phyloP scores from a whole-genome alignment of 2,113 vertebrate species.

The Tragelaphus strepsiceros region DNA sequence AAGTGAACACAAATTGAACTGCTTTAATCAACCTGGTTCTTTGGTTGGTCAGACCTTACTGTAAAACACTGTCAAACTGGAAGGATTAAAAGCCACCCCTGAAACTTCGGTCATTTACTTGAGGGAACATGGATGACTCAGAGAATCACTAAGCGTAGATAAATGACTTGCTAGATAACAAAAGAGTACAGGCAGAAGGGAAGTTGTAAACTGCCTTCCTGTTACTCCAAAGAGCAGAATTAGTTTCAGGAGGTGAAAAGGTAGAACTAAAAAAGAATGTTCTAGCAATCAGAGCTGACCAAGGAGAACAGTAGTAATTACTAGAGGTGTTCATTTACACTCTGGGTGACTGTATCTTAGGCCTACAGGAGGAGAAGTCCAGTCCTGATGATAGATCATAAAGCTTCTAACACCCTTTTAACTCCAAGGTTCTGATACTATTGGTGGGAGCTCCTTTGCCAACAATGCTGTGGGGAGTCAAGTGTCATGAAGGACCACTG shows the following conservation, averaged over 20 bases:
- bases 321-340: not conserved
- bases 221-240: not conserved
- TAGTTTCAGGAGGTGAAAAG: not conserved
- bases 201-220: not conserved
- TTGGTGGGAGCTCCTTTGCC: not conserved
- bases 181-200: not conserved
- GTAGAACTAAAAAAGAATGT: not conserved
- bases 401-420: not conserved
- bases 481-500: not conserved
- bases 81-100: not conserved
- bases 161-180: not conserved
- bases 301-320: not conserved
- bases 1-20: not conserved
- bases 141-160: not conserved
- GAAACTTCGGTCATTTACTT: not conserved
- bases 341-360: not conserved
- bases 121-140: not conserved
- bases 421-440: not conserved
- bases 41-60: not conserved
- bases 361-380: not conserved
- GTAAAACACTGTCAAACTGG: not conserved
- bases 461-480: not conserved
- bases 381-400: not conserved
- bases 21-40: not conserved
- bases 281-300: not conserved